Percentiles rank a stretch among this genome's conserved stretches.
phyloP scores from a whole-genome alignment of 2,113 vertebrate species.

The Rhagologus leucostigma region DNA sequence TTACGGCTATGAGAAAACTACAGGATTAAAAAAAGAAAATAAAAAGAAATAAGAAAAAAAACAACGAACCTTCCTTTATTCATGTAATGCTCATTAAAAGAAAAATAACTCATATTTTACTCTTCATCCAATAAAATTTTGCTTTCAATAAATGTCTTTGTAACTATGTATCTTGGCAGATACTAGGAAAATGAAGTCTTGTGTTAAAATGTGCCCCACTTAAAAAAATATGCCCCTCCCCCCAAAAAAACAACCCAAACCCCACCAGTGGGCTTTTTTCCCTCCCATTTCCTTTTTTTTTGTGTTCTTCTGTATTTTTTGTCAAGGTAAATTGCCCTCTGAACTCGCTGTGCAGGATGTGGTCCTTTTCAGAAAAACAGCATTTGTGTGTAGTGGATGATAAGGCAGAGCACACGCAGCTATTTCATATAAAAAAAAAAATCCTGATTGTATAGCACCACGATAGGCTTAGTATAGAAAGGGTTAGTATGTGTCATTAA shows the following conservation, averaged over 20 bases:
- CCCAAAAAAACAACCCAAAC: rapidly evolving
- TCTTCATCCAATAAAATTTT: background rate
- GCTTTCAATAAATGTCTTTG: background rate
- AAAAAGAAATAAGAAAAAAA: background rate
- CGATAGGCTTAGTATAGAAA: conserved; percentile 63
- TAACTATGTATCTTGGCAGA: background rate
- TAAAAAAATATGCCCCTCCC: background rate
- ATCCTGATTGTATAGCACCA: background rate
- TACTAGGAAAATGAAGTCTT: background rate
- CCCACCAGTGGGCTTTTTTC: background rate
- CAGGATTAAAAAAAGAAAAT: background rate
- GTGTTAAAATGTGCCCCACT: background rate
- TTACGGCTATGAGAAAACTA: background rate
- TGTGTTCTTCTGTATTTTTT: background rate
- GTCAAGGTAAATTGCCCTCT: background rate
- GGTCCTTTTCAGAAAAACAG: background rate
- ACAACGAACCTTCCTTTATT: background rate
- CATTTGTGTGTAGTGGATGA: background rate
- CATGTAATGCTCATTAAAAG: background rate
- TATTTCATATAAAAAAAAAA: conserved; percentile 21
- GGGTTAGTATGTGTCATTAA: conserved; percentile 72
- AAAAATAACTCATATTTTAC: background rate
- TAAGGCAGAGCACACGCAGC: background rate
- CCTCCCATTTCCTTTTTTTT: background rate
- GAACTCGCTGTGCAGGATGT: background rate